Evolutionary conservation across 1,140 invertebrate species (phyloP).

Genomic region (Drosophila pandora): DNA sequence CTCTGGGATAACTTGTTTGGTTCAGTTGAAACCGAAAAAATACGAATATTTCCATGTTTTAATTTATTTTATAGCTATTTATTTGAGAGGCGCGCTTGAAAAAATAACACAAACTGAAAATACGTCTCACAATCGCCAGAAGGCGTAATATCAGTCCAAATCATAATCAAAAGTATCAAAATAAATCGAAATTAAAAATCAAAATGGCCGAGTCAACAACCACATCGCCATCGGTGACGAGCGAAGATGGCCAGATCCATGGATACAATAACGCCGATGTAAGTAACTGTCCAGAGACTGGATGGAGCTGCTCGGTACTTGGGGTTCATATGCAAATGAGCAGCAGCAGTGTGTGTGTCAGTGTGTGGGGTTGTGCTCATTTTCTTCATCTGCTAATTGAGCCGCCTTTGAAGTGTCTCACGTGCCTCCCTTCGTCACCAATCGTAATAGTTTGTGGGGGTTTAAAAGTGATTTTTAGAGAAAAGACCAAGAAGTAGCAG

Average conservation of each 20-base stretch:
- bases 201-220: slow-evolving; percentile 76
- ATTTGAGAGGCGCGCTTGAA: slow-evolving; percentile 49
- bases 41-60: slow-evolving; percentile 9
- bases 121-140: neutral
- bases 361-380: slow-evolving; percentile 30
- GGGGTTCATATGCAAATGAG: slow-evolving; percentile 35
- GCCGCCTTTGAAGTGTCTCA: slow-evolving; percentile 57
- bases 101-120: slow-evolving; percentile 60
- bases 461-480: no score
- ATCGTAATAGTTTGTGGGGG: no score
- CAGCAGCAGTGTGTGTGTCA: neutral
- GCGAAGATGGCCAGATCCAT: slow-evolving; percentile 77
- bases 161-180: slow-evolving; percentile 22
- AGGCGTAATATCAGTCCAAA: slow-evolving; percentile 8
- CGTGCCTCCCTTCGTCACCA: slow-evolving; percentile 4
- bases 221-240: slow-evolving; percentile 51
- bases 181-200: slow-evolving; percentile 24
- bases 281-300: slow-evolving; percentile 25
- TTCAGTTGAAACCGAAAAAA: slow-evolving; percentile 48
- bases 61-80: slow-evolving; percentile 40
- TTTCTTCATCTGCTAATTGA: slow-evolving; percentile 47
- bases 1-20: slow-evolving; percentile 48
- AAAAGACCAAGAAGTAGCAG: no score
- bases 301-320: neutral
- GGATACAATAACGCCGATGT: slow-evolving; percentile 76